Evolutionary conservation across 2,888 invertebrate species (phyloP).

Genomic region (Ornithoptera priamus): DNA sequence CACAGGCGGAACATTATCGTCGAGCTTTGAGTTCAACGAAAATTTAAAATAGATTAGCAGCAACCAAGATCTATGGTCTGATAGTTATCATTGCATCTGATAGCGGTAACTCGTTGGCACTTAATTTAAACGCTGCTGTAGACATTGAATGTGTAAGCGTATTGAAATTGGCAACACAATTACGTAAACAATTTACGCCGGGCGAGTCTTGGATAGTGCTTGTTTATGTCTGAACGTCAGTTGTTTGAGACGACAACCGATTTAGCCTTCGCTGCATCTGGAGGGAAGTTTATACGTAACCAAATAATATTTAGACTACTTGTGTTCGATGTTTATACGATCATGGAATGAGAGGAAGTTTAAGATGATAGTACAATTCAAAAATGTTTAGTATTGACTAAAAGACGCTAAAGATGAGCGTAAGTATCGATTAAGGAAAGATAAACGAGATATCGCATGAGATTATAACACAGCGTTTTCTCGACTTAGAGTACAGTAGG

Average conservation of each 20-base stretch:
- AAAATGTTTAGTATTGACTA: neutral
- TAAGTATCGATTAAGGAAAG: neutral
- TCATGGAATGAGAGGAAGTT: neutral
- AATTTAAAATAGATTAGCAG: no score
- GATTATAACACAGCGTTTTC: no score
- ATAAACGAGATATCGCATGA: no score
- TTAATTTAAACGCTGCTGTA: slow-evolving; percentile 3
- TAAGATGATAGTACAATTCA: neutral
- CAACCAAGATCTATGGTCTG: no score
- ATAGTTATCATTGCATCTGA: neutral
- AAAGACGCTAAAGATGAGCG: neutral
- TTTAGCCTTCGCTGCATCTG: slow-evolving; percentile 26
- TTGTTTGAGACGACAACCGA: slow-evolving; percentile 26
- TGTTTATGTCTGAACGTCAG: slow-evolving; percentile 29
- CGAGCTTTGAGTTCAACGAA: no score
- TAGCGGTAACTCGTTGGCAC: neutral
- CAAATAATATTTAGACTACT: slow-evolving; percentile 19
- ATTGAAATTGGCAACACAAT: slow-evolving; percentile 28
- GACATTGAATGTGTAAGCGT: slow-evolving; percentile 17
- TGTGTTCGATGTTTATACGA: neutral
- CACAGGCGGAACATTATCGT: no score
- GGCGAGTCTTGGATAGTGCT: slow-evolving; percentile 22
- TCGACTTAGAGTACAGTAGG: no score
- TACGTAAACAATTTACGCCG: slow-evolving; percentile 28
- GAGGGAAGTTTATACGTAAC: slow-evolving; percentile 15